phyloP scores from a whole-genome alignment of 2,113 vertebrate species.

The Eubucco bourcierii region DNA sequence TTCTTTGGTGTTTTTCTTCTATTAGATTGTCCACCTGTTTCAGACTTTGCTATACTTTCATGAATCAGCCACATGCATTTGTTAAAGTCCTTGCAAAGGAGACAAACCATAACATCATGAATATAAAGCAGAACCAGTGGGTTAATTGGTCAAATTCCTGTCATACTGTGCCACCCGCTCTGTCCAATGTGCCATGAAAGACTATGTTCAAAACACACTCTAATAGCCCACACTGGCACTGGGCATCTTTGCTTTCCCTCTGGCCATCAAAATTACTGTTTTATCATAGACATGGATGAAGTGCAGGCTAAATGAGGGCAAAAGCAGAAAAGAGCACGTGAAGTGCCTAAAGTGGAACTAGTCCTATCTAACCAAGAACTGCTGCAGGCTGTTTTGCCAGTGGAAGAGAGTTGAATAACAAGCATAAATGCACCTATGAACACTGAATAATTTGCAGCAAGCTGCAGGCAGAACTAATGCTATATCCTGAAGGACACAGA shows the following conservation, averaged over 20 bases:
- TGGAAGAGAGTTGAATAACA: constrained; percentile 37
- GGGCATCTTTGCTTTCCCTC: background rate
- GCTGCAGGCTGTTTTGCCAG: constrained; percentile 50
- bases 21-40: background rate
- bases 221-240: background rate
- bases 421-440: constrained; percentile 42
- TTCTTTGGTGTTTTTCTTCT: background rate
- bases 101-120: background rate
- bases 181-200: background rate
- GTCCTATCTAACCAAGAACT: constrained; percentile 34
- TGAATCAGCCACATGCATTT: background rate
- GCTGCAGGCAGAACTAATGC: constrained; percentile 38
- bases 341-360: constrained; percentile 24
- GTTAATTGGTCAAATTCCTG: background rate
- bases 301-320: background rate
- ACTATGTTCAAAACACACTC: background rate
- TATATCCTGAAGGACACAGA: constrained; percentile 14
- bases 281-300: background rate
- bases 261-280: background rate
- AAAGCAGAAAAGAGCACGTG: background rate
- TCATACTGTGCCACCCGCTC: background rate
- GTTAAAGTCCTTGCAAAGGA: background rate
- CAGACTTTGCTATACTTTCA: background rate
- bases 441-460: constrained; percentile 35
- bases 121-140: background rate